Evolutionary conservation across 2,113 vertebrate genomes (phyloP).

Genomic region (Siniperca knerii): DNA sequence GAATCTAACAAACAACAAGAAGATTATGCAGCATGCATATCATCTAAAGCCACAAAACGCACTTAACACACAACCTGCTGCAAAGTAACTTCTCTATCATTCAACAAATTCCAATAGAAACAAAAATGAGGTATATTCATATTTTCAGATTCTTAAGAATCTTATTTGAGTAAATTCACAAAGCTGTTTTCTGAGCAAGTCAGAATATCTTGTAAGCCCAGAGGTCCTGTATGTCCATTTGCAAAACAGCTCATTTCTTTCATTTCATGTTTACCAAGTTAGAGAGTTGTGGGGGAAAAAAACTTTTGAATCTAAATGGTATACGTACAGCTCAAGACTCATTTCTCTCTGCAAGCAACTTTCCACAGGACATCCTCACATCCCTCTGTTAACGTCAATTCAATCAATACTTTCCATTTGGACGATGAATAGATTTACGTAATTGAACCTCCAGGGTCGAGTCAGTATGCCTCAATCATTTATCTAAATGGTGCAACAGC

Average conservation of each 20-base stretch:
- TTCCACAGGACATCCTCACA: slow-evolving; percentile 49
- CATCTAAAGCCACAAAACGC: slow-evolving; percentile 28
- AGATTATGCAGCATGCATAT: slow-evolving; percentile 35
- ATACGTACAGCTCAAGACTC: neutral
- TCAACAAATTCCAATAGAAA: neutral
- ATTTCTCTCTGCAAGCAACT: slow-evolving; percentile 39
- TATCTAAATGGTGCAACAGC: slow-evolving; percentile 66
- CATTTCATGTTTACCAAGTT: neutral
- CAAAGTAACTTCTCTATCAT: slow-evolving; percentile 18
- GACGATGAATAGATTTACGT: slow-evolving; percentile 66
- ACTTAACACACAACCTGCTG: slow-evolving; percentile 30
- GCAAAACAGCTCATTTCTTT: neutral
- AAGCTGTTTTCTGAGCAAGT: neutral
- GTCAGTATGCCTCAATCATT: slow-evolving; percentile 49
- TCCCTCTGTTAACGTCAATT: slow-evolving; percentile 51
- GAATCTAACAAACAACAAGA: slow-evolving; percentile 26
- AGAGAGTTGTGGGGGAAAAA: neutral
- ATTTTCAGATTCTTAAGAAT: neutral
- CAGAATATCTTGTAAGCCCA: neutral
- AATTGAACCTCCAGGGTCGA: slow-evolving; percentile 64
- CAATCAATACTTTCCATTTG: slow-evolving; percentile 73
- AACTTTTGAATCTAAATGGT: neutral
- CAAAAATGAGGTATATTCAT: slow-evolving; percentile 1
- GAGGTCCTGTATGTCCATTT: neutral
- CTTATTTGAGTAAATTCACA: neutral